Conservation (phyloP, 2,888 invertebrate genomes). For the Conomelus anceps region DNA sequence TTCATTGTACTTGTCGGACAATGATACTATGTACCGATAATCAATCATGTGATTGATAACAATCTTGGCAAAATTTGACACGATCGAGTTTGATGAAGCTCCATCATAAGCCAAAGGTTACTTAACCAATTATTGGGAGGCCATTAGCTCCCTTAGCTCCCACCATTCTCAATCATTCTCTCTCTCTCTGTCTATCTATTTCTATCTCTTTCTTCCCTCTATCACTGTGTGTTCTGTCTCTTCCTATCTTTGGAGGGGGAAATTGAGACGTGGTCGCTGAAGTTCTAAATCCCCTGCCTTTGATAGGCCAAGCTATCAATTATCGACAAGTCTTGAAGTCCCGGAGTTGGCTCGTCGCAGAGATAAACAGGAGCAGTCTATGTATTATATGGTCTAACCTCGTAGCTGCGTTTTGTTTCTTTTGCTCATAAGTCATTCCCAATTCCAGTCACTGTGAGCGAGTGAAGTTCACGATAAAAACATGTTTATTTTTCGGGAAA, state of each 20-base stretch:
- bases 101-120: too few relatives aligned
- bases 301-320: background rate
- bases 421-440: background rate
- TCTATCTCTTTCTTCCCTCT: too few relatives aligned
- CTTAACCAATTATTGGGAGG: too few relatives aligned
- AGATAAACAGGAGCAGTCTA: background rate
- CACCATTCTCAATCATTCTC: too few relatives aligned
- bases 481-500: background rate
- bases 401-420: background rate
- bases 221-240: too few relatives aligned
- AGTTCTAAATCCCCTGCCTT: background rate
- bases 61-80: too few relatives aligned
- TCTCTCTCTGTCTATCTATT: too few relatives aligned
- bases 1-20: too few relatives aligned
- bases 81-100: too few relatives aligned
- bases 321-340: background rate
- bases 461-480: background rate
- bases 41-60: too few relatives aligned
- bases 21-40: too few relatives aligned
- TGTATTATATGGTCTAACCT: background rate
- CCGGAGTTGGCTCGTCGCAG: background rate
- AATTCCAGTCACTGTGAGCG: background rate
- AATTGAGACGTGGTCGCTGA: background rate
- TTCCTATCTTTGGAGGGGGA: background rate
- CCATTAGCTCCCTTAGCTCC: too few relatives aligned